Percentiles rank a stretch among this genome's conserved stretches.
Evolutionary conservation across 2,113 vertebrate genomes (phyloP).

Genomic region (Cygnus buccinator): DNA sequence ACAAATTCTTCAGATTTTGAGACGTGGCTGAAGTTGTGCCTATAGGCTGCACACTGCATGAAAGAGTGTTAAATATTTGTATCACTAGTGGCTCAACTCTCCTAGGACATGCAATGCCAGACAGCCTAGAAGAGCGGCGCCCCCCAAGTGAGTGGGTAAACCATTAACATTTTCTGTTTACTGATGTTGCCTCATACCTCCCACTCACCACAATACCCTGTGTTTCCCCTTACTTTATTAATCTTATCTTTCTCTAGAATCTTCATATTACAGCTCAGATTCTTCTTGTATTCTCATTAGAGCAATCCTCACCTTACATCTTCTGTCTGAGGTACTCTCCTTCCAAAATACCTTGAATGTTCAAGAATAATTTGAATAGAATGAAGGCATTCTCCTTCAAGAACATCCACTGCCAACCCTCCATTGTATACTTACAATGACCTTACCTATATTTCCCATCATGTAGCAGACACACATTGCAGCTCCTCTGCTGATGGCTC

Average conservation of each 20-base stretch:
- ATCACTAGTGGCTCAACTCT: neutral
- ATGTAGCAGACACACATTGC: accelerated
- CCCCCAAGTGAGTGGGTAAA: neutral
- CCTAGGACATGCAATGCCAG: neutral
- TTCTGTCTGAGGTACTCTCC: neutral
- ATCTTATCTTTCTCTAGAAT: neutral
- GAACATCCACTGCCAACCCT: neutral
- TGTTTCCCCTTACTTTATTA: neutral
- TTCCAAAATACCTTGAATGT: neutral
- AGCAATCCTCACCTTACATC: neutral
- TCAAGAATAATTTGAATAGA: neutral
- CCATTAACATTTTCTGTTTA: neutral
- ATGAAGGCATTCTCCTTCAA: neutral
- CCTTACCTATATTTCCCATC: neutral
- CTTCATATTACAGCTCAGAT: neutral
- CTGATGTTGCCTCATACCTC: neutral
- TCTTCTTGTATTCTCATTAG: neutral
- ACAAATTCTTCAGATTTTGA: neutral
- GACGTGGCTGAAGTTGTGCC: neutral
- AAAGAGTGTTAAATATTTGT: neutral
- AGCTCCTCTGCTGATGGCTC: neutral
- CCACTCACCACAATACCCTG: neutral
- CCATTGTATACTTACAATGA: neutral
- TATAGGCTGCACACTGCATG: neutral
- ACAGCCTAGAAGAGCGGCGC: neutral